phyloP scores from a whole-genome alignment of 1,140 invertebrate species.

The Penaeus vannamei region DNA sequence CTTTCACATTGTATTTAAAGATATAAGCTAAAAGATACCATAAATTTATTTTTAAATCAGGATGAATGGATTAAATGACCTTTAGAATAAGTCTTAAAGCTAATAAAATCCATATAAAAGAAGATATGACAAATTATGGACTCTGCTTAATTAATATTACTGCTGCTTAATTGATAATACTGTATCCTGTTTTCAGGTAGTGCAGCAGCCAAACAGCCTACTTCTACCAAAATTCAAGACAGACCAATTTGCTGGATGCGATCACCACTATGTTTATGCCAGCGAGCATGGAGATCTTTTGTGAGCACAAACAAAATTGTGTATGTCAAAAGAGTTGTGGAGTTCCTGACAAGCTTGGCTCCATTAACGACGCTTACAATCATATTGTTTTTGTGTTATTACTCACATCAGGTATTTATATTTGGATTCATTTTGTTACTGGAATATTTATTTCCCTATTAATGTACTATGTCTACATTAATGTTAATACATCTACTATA shows the following conservation, averaged over 20 bases:
- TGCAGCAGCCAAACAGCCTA: too few relatives aligned
- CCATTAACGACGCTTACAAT: conserved; percentile 45
- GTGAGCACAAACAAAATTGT: conserved; percentile 42
- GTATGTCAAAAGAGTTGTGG: conserved; percentile 30
- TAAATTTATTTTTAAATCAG: too few relatives aligned
- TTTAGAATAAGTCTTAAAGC: too few relatives aligned
- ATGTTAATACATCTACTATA: not conserved
- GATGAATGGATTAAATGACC: too few relatives aligned
- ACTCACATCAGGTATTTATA: conserved; percentile 47
- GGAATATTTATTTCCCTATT: not conserved
- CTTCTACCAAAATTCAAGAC: too few relatives aligned
- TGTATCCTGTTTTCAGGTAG: too few relatives aligned
- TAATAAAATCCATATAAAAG: too few relatives aligned
- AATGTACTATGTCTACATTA: not conserved
- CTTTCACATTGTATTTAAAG: too few relatives aligned
- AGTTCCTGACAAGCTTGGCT: conserved; percentile 51
- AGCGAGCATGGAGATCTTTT: conserved; percentile 37
- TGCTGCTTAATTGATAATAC: too few relatives aligned
- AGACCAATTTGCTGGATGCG: conserved; percentile 45
- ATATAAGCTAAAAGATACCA: too few relatives aligned
- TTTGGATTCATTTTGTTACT: not conserved
- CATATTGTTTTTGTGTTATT: conserved; percentile 45
- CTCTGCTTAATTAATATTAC: too few relatives aligned
- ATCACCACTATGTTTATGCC: conserved; percentile 58
- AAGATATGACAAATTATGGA: too few relatives aligned